Percentiles rank a stretch among this genome's conserved stretches.
Conservation (phyloP, 2,888 invertebrate species). For the Macaria liturata region DNA sequence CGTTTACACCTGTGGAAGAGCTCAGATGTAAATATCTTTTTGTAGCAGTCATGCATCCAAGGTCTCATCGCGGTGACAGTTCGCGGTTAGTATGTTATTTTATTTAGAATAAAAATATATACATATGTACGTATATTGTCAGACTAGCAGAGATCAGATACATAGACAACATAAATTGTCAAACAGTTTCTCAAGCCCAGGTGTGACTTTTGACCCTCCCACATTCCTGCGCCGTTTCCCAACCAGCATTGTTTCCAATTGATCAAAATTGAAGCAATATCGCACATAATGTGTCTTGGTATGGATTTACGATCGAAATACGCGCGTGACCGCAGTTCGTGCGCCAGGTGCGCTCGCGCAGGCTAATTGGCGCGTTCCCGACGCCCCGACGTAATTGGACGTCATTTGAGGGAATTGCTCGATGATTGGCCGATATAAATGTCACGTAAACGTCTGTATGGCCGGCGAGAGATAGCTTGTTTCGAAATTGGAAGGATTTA, state of each 20-base stretch:
- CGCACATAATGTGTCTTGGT: slow-evolving; percentile 47
- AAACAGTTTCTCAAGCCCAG: slow-evolving; percentile 7
- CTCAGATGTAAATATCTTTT: too few species aligned
- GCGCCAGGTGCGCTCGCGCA: slow-evolving; percentile 73
- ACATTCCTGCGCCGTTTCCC: slow-evolving; percentile 13
- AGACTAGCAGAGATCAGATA: too few species aligned
- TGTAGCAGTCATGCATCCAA: too few species aligned
- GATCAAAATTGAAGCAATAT: slow-evolving; percentile 48
- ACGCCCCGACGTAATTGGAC: slow-evolving; percentile 75
- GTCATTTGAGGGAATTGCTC: slow-evolving; percentile 70
- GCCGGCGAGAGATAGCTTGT: slow-evolving; percentile 31
- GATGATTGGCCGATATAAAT: slow-evolving; percentile 67
- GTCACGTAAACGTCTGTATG: slow-evolving; percentile 63
- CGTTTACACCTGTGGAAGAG: too few species aligned
- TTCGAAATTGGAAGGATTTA: slow-evolving; percentile 23
- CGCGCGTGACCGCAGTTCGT: slow-evolving; percentile 72
- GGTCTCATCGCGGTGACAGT: too few species aligned
- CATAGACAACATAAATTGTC: neutral
- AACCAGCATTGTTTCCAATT: slow-evolving; percentile 35
- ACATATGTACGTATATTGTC: too few species aligned
- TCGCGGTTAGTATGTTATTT: too few species aligned
- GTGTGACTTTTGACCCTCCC: slow-evolving; percentile 9
- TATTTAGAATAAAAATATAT: too few species aligned
- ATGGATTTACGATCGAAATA: slow-evolving; percentile 63
- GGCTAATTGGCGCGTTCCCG: slow-evolving; percentile 75